phyloP scores from a whole-genome alignment of 1,140 invertebrate genomes.

The Cydia fagiglandana region DNA sequence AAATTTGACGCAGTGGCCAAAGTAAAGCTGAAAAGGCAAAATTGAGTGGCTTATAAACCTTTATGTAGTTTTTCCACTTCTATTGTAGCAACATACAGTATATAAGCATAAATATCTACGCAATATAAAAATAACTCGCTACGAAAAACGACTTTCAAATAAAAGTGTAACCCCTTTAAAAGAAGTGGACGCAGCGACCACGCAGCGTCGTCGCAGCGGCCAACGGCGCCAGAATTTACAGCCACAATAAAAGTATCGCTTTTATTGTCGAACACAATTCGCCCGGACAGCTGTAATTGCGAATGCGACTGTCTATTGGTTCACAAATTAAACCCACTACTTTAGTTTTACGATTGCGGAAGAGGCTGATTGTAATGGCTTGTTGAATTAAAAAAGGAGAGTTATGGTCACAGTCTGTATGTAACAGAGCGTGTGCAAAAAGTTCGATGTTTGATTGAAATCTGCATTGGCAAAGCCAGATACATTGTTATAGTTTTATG shows the following conservation, averaged over 20 bases:
- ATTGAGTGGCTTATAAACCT: too few relatives aligned
- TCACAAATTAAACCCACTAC: constrained; percentile 54
- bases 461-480: not conserved
- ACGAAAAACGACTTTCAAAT: not conserved
- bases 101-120: not conserved
- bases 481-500: too few relatives aligned
- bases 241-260: constrained; percentile 72
- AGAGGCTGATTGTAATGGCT: constrained; percentile 19
- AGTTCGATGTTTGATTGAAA: not conserved
- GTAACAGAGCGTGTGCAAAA: not conserved
- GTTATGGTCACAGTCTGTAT: constrained; percentile 2
- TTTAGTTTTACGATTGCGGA: constrained; percentile 45
- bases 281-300: constrained; percentile 71
- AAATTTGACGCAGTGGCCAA: too few relatives aligned
- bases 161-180: not conserved
- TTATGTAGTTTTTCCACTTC: too few relatives aligned
- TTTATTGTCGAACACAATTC: constrained; percentile 71
- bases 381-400: constrained; percentile 20
- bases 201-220: constrained; percentile 55
- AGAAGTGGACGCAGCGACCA: constrained; percentile 38
- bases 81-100: not conserved
- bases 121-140: not conserved
- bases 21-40: too few relatives aligned
- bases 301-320: constrained; percentile 52
- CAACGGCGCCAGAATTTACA: constrained; percentile 66